Evolutionary conservation across 2,113 vertebrate species (phyloP).

Genomic region (Peromyscus leucopus): DNA sequence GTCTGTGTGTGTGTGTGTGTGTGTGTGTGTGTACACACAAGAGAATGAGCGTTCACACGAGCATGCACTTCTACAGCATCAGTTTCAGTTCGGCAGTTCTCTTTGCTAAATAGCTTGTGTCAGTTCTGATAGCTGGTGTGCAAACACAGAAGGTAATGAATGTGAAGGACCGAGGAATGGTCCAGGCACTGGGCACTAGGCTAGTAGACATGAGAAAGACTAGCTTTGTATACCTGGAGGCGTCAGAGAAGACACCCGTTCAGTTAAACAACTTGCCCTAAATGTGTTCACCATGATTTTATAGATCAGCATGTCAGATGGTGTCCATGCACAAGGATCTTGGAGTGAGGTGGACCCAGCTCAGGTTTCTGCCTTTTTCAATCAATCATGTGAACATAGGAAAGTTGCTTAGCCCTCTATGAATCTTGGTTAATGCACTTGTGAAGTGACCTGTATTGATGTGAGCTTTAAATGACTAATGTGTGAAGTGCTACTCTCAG

Average conservation of each 20-base stretch:
- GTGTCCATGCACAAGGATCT: background rate
- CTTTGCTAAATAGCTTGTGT: background rate
- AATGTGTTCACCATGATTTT: background rate
- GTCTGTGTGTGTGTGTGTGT: background rate
- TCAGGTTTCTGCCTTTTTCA: background rate
- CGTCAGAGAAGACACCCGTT: background rate
- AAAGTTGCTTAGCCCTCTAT: background rate
- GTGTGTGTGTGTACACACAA: background rate
- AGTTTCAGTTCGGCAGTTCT: conserved; percentile 12
- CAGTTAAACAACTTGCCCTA: background rate
- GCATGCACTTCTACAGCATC: background rate
- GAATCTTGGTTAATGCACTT: background rate
- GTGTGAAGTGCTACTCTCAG: background rate
- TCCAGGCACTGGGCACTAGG: fast-evolving
- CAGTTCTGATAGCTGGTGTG: background rate
- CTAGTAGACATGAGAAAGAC: background rate
- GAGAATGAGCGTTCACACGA: background rate
- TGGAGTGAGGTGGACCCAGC: background rate
- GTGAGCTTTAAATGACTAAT: conserved; percentile 1
- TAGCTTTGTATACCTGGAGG: background rate
- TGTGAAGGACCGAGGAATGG: background rate
- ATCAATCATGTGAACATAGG: background rate
- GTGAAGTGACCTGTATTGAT: background rate
- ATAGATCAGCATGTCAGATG: background rate
- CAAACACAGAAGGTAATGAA: background rate